Base-by-base conservation (phyloP, 2,797 vertebrate genomes). In the Anguilla anguilla region DNA sequence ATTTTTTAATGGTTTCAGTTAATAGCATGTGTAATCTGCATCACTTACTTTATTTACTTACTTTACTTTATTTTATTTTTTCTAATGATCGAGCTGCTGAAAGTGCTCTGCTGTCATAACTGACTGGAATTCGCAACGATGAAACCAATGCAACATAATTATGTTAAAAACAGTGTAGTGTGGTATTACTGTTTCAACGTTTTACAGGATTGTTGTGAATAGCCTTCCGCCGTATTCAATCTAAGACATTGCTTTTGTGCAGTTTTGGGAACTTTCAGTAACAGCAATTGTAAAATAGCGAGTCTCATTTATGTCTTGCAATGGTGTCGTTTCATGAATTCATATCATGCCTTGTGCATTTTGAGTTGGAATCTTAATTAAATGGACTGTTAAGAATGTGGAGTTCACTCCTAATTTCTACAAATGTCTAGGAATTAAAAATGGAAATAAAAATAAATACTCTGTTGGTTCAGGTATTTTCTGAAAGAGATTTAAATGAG, bases 201-300 rank as follows among this genome's bases (percentile, higher is more conserved):
- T 35, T 28, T 46, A n/a, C 39, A 87, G 55, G n/a, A 79, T 64
- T 79, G 25, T 17, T 51, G 57, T 51, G 31, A 72, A 81, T 28
- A 59, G 57, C 13, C 57, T 59, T 4, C 3, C 11, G 25, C 22
- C 35, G 19, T 81, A n/a, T 82, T 81, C 43, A 9, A 39, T 28
- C 77, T 59, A 77, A 77, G 46, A 87, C 15, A 43, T 35, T 83
- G 81, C n/a, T 87, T 69, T 83, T 82, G 13, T 64, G 39, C 25
- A 61, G 39, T 79, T n/a, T 39, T 25, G 67, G 46, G 31, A 39
- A 39, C 31, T 39, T 77, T 77, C 72, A 17, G 39, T 77, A 77
- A 77, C 31, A 2, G 28, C 11, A 35, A 77, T 17, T 43, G 64
- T 69, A n/a, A 69, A 28, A 69, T n/a, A 69, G 6, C 15, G 1